Evolutionary conservation across 2,113 vertebrate species (phyloP), one percentile per base, ranked within the genome.

Genomic region (Phoxinus phoxinus): DNA sequence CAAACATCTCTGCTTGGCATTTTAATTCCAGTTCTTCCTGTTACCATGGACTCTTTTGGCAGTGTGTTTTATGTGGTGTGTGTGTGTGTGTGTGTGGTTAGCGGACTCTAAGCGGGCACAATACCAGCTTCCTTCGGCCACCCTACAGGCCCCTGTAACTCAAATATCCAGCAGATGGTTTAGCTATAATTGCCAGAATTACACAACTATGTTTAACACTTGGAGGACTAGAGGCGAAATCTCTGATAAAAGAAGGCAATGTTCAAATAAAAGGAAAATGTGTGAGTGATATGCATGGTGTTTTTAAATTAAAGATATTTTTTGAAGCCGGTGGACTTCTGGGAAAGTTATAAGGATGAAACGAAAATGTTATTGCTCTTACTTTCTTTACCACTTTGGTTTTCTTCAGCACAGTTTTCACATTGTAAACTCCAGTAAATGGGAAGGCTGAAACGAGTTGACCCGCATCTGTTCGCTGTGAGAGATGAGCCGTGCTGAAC

Each of bases 91-190:
- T 35, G 21, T 8, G 85, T 86, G 15, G 74, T 85, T 87, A 88
- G 79, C 32, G 88, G 0, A 90, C 77, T 92, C 93, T 58, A 30
- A 95, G 80, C 85, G 92, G 80, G 89, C 85, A 32, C 92, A 89
- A 80, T 86, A 95, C 85, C 95, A 94, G 53, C 89, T 92, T 81
- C 92, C 93, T 56, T 77, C 92, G 82, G 90, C 93, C 86, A 87
- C 93, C 30, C 89, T 94, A 19, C 92, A 91, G 58, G 89, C 71
- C 61, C 90, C 90, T 65, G 78, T 21, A 80, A 80, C 76, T 73
- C 46, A 56, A 86, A 89, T 58, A 83, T 56, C 78, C 74, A 73
- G 51, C 81, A 84, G 88, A 83, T 85, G 84, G 87, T 88, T 87
- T 81, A 84, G 81, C 12, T 84, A 71, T 84, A 75, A 56, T 78